phyloP scores from a whole-genome alignment of 2,888 invertebrate species.

The Malacosoma neustria region DNA sequence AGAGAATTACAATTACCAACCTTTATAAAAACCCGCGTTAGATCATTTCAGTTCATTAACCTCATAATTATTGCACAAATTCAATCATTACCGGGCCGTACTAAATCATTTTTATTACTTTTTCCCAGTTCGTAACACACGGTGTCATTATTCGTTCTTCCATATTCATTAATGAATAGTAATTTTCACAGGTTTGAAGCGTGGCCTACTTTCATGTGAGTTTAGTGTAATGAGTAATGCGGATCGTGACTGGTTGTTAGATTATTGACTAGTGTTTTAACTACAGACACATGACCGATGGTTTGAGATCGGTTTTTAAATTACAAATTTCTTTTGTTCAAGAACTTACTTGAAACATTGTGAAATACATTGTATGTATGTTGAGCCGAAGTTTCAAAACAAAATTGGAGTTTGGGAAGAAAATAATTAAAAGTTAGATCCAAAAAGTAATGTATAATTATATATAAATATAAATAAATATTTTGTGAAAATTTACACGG shows the following conservation, averaged over 20 bases:
- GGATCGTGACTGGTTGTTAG: not conserved
- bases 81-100: not conserved
- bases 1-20: no score
- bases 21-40: not conserved
- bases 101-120: not conserved
- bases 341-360: no score
- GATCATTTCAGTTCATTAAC: not conserved
- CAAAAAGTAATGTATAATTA: no score
- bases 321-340: no score
- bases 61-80: not conserved
- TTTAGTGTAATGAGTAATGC: slow-evolving; percentile 3
- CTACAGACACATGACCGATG: no score
- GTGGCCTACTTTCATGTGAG: slow-evolving; percentile 11
- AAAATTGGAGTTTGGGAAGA: no score
- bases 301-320: no score
- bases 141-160: slow-evolving; percentile 13
- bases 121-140: slow-evolving; percentile 1
- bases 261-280: not conserved
- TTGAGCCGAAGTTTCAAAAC: no score
- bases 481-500: no score
- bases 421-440: no score
- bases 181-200: slow-evolving; percentile 26
- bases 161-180: slow-evolving; percentile 19
- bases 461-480: no score
- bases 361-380: no score